Base-by-base conservation (phyloP, 2,888 invertebrate species). In the Athalia cordata region DNA sequence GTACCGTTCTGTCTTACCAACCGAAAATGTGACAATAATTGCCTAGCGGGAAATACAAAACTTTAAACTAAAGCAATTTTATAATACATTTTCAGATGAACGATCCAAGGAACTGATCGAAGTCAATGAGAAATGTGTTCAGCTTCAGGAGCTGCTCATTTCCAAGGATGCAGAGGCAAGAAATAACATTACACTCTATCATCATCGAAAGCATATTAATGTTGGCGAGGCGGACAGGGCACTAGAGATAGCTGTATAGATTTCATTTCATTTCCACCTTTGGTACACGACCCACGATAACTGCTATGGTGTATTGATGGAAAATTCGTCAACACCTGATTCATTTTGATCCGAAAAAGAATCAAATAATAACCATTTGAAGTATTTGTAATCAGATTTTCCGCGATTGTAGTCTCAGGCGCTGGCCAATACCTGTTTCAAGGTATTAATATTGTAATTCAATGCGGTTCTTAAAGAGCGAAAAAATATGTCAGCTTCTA, bases 161-260 rank as follows among this genome's bases (percentile, higher is more conserved):
- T 84, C 89, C 3, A 89, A 88, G 82, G 89, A 89, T 78, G 87
- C 88, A 4, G 89, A 89, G 83, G 90, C 89, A 82, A 85, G 85
- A 82, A 76, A 72, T 47, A 61, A 62, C 29, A 13, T 5, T 62
- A 11, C 13, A 3, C 13, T 62, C 15, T 29, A 5, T 15, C 13
- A 29, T 29, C 29, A 0, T 29, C 29, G 29, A 29, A 29, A 29
- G 29, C 0, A 29, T 29, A 29, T 29, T 29, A 29, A 29, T 29
- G 29, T 29, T 29, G 2, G 29, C 29, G 29, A 29, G 29, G 2
- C 29, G 29, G 29, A 29, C 29, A 29, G 29, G 29, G 29, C 29
- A 29, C 29, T 29, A 29, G 29, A 2, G 29, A 29, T 29, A 29
- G 29, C 29, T 29, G 2, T 29, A 29, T 29, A n/a, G n/a, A n/a